Evolutionary conservation across 2,797 vertebrate species (phyloP), one percentile per base, ranked within the genome.

Genomic region (Dallia pectoralis): DNA sequence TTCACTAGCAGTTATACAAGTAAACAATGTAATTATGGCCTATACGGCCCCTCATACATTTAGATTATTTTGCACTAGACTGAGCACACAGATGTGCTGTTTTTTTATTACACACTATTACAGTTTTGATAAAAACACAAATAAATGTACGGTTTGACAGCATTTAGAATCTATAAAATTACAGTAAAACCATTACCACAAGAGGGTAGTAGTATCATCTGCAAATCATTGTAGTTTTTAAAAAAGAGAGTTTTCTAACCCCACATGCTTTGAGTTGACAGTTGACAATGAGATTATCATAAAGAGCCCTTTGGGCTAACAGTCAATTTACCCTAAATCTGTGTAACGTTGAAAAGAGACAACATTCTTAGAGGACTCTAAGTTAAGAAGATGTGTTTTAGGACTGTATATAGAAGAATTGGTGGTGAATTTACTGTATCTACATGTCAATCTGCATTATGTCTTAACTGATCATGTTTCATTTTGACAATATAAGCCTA

Each of bases 361-460:
- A 3, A 36, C 18, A 59, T 40, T 15, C 69, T 36, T n/a, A 40
- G 22, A 59, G 69, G 32, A 32, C 53, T 12, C 69, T 36, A 70
- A 61, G 19, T 61, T 33, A 59, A 70, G 51, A n/a, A 40, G 14
- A 33, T 25, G 22, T 70, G 49, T 56, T 70, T 59, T 40, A 56
- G 19, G 51, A 33, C 51, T 1, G 30, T 29, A 25, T 30, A 64
- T 27, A 51, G 67, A 5, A 11, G 62, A 30, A 40, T 6, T 40
- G 5, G 36, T 40, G 36, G 36, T 7, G 9, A 40, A 5, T 40
- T 40, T 40, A 40, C 36, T 40, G 36, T 1, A 40, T 40, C 5
- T 40, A 40, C 36, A 40, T 40, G 6, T 40, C 9, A 40, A 3
- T 40, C 5, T 40, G 36, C 36, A 40, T 40, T 40, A 7, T 40